Conservation (phyloP, 2,888 invertebrate species). For the Pteria penguin region DNA sequence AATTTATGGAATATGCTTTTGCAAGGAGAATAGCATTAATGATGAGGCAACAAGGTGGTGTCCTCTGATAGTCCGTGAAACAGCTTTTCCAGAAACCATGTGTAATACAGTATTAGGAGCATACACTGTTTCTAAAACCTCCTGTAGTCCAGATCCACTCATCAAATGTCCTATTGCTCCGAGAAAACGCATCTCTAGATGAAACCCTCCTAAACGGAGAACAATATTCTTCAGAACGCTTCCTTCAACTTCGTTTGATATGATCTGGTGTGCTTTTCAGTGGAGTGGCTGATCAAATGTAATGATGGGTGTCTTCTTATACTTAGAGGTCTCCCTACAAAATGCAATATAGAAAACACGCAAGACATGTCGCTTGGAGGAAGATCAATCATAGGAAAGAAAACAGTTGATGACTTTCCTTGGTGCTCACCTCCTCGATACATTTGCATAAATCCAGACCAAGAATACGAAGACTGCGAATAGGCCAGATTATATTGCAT, state of each 20-base stretch:
- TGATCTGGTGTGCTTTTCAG: neutral
- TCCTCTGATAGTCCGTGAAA: constrained; percentile 50
- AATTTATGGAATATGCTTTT: too few relatives aligned
- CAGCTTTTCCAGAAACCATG: constrained; percentile 57
- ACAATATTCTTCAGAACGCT: neutral
- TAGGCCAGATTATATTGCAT: constrained; percentile 19
- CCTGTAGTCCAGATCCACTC: constrained; percentile 18
- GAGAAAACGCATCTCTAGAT: constrained; percentile 14
- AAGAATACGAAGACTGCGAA: constrained; percentile 2
- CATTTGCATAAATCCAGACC: constrained; percentile 42
- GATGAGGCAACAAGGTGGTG: constrained; percentile 32
- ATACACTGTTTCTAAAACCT: constrained; percentile 30
- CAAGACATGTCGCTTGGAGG: constrained; percentile 2
- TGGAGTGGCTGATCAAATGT: neutral
- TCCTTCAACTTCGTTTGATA: neutral
- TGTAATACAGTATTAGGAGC: constrained; percentile 46
- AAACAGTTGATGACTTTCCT: neutral
- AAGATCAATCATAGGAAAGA: neutral
- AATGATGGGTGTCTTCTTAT: constrained; percentile 34
- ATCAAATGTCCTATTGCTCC: constrained; percentile 49
- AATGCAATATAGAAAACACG: constrained; percentile 42
- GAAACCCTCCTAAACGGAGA: constrained; percentile 47
- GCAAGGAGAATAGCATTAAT: too few relatives aligned
- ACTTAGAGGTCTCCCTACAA: too few relatives aligned
- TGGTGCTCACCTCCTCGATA: too few relatives aligned